Percentiles rank a stretch among this genome's conserved stretches.
These are phyloP conservation scores for Neosilurus hyrtlii DNA, from an alignment of 2,797 vertebrate species.

Conservation along the genomic window DNA sequence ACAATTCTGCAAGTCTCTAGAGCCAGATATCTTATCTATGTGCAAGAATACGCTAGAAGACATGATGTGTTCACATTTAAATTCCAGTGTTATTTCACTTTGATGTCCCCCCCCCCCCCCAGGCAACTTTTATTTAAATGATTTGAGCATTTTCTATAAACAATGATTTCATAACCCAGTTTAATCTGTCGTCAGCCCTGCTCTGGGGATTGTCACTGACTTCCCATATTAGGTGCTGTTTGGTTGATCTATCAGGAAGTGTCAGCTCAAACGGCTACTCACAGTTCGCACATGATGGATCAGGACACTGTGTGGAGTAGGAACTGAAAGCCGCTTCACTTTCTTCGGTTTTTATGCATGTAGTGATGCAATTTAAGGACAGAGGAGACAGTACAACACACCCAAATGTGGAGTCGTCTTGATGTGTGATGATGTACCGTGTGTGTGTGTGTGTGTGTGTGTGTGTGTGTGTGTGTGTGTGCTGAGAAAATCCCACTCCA, in stretches of 20 bases:
- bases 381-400: slow-evolving; percentile 11
- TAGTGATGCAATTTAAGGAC: slow-evolving; percentile 43
- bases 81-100: not conserved
- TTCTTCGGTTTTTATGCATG: not conserved
- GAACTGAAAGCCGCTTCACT: slow-evolving; percentile 26
- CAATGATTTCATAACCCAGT: not conserved
- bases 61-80: not conserved
- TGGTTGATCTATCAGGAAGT: slow-evolving; percentile 38
- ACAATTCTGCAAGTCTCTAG: not conserved
- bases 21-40: not conserved
- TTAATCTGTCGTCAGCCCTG: not conserved
- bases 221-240: slow-evolving; percentile 25
- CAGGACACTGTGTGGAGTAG: slow-evolving; percentile 25
- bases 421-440: not conserved
- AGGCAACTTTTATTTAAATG: not conserved
- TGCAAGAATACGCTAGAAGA: not conserved
- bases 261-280: slow-evolving; percentile 16
- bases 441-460: no score
- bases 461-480: no score
- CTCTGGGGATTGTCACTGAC: slow-evolving; percentile 8
- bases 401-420: not conserved
- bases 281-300: slow-evolving; percentile 38
- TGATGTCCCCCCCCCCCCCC: no score
- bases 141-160: not conserved
- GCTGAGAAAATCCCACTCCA: not conserved